Evolutionary conservation across 2,113 vertebrate species (phyloP), one percentile per base, ranked within the genome.

Genomic region (Pseudorhombus dupliciocellatus): DNA sequence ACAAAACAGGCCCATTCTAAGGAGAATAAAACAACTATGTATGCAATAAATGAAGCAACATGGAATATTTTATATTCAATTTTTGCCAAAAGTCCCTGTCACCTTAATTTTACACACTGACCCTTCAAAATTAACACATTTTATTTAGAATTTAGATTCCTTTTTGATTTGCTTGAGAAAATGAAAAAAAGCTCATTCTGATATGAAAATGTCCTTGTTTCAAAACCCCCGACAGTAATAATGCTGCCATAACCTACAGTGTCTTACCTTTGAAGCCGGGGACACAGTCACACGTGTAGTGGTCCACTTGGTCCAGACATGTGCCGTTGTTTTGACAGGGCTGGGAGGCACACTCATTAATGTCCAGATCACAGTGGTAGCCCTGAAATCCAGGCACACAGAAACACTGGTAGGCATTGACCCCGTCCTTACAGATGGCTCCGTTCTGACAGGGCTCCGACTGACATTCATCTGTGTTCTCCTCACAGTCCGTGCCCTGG

Each of bases 331-430:
- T 95, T 24, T 75, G 88, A 71, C 98, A 99, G 14, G 98, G 98
- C 73, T 76, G 89, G 31, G 97, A 99, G 0, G 96, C 97, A 10
- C 98, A 99, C 84, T 99, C 98, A 0, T 99, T 95, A 73, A 99
- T 99, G 90, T 99, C 97, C 73, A 99, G 91, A 64, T 98, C 96
- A 30, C 98, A 99, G 92, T 87, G 92, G 66, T 91, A 93, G 18
- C 98, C 98, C 81, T 99, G 98, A 91, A 97, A 99, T 1, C 98
- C 98, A 0, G 98, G 98, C 70, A 99, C 98, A 0, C 98, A 99
- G 92, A 96, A 99, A 66, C 98, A 99, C 86, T 92, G 93, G 84
- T 96, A 98, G 62, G 80, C 72, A 0, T 81, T 66, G 14, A 90
- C 52, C 0, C 90, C 76, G 28, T 96, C 93, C 51, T 93, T 80